A percentile compares a stretch with the other conserved stretches of the same genome.
These are phyloP conservation scores for Takifugu ocellatus DNA, from an alignment of 2,797 vertebrate genomes.

Conservation along the genomic window DNA sequence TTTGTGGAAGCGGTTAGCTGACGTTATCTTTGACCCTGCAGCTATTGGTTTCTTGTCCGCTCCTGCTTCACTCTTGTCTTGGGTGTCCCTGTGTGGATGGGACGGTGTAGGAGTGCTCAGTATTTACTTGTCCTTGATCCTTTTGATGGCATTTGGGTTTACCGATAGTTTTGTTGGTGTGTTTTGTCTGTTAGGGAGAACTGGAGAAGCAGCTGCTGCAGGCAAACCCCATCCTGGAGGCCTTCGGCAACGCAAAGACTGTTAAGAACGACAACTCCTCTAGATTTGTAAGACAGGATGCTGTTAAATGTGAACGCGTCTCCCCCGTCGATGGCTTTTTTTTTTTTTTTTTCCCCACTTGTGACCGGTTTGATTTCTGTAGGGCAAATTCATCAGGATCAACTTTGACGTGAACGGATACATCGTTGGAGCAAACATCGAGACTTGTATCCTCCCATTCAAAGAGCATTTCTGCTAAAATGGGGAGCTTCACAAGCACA, in stretches of 20 bases:
- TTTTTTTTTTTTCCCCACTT: background rate
- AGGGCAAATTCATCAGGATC: constrained; percentile 83
- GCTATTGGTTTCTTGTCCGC: too few species aligned
- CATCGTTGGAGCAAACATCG: constrained; percentile 98
- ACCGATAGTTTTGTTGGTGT: background rate
- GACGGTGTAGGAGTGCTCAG: too few species aligned
- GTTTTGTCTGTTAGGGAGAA: constrained; percentile 80
- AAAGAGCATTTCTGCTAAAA: too few species aligned
- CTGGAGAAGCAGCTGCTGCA: constrained; percentile 96
- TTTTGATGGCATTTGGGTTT: too few species aligned
- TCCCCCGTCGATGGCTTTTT: background rate
- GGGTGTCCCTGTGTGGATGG: too few species aligned
- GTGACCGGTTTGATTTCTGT: constrained; percentile 7
- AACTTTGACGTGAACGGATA: constrained; percentile 91
- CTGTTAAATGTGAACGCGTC: background rate
- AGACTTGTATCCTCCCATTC: constrained; percentile 90
- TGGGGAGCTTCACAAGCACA: background rate
- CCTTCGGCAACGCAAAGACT: constrained; percentile 97
- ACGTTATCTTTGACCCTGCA: too few species aligned
- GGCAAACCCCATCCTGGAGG: constrained; percentile 97
- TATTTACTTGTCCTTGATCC: too few species aligned
- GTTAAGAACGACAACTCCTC: constrained; percentile 99
- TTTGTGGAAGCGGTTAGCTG: too few species aligned
- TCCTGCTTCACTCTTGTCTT: too few species aligned
- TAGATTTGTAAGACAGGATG: constrained; percentile 85